Evolutionary conservation across 2,888 invertebrate species (phyloP).

Genomic region (Polyploca ridens): DNA sequence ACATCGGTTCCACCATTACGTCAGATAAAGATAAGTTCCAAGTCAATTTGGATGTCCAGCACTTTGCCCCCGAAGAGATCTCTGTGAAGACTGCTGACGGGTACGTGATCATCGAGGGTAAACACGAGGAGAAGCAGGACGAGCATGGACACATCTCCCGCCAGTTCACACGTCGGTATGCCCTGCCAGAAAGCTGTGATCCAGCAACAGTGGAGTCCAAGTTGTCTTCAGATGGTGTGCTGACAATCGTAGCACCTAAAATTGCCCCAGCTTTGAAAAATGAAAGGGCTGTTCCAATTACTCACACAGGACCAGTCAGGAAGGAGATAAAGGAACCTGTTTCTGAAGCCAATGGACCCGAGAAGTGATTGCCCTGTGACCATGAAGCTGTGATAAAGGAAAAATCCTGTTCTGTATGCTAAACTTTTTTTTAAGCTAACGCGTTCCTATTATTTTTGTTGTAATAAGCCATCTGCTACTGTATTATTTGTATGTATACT

Average conservation of each 20-base stretch:
- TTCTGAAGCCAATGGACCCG: conserved; percentile 39
- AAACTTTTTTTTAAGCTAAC: neutral
- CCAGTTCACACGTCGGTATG: conserved; percentile 89
- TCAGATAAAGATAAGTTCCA: conserved; percentile 83
- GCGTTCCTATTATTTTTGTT: neutral
- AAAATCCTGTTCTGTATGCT: neutral
- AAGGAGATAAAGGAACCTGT: conserved; percentile 73
- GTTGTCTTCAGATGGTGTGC: conserved; percentile 90
- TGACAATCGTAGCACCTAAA: conserved; percentile 87
- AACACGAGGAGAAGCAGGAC: conserved; percentile 90
- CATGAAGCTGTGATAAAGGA: neutral
- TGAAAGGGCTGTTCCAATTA: conserved; percentile 83
- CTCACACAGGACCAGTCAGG: conserved; percentile 83
- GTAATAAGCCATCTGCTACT: neutral
- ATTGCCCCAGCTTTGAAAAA: conserved; percentile 45
- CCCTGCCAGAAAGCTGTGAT: conserved; percentile 88
- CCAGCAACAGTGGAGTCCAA: conserved; percentile 87
- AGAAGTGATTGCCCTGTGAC: conserved; percentile 23
- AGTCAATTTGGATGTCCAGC: conserved; percentile 89
- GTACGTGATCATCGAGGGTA: conserved; percentile 88
- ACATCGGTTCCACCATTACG: conserved; percentile 77
- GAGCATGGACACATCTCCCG: conserved; percentile 89
- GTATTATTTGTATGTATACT: neutral
- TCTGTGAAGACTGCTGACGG: conserved; percentile 88
- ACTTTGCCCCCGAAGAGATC: conserved; percentile 89